A percentile compares a stretch with the other conserved stretches of the same genome.
Evolutionary conservation across 2,888 invertebrate genomes (phyloP).

Genomic region (Scaptodrosophila latifasciaeformis): DNA sequence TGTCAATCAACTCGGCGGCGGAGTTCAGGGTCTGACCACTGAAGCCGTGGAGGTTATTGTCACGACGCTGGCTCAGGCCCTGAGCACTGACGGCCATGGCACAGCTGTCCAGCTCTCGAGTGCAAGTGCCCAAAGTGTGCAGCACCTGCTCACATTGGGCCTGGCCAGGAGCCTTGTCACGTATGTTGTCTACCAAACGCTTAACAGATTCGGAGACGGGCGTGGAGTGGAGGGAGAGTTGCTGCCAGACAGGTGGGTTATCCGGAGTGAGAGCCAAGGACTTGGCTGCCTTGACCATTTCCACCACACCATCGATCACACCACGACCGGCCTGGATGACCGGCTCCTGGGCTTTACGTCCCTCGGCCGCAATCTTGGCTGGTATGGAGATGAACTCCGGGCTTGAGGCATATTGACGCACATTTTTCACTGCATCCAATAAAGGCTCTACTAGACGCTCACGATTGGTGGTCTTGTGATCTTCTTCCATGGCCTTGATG

Average conservation of each 20-base stretch:
- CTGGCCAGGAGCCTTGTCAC: slow-evolving; percentile 97
- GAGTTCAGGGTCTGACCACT: slow-evolving; percentile 87
- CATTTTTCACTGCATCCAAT: slow-evolving; percentile 90
- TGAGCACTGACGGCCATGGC: slow-evolving; percentile 92
- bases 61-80: slow-evolving; percentile 81
- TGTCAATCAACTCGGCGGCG: slow-evolving; percentile 87
- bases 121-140: slow-evolving; percentile 83
- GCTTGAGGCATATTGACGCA: slow-evolving; percentile 94
- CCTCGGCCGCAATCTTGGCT: slow-evolving; percentile 91
- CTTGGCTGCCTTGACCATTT: slow-evolving; percentile 93
- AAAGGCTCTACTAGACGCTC: slow-evolving; percentile 89
- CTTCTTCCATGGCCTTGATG: slow-evolving; percentile 91
- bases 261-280: slow-evolving; percentile 90
- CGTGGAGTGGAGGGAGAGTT: slow-evolving; percentile 94
- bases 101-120: slow-evolving; percentile 89
- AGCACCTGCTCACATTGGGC: slow-evolving; percentile 92
- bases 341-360: slow-evolving; percentile 88
- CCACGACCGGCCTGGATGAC: slow-evolving; percentile 87
- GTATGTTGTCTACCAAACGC: slow-evolving; percentile 91
- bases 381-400: slow-evolving; percentile 95
- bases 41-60: slow-evolving; percentile 84
- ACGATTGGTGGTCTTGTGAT: slow-evolving; percentile 86
- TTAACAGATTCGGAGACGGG: slow-evolving; percentile 98
- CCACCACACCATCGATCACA: slow-evolving; percentile 89
- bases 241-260: slow-evolving; percentile 96